These are phyloP conservation scores for Vidua macroura DNA, from an alignment of 2,113 vertebrate species.

Conservation along the genomic window DNA sequence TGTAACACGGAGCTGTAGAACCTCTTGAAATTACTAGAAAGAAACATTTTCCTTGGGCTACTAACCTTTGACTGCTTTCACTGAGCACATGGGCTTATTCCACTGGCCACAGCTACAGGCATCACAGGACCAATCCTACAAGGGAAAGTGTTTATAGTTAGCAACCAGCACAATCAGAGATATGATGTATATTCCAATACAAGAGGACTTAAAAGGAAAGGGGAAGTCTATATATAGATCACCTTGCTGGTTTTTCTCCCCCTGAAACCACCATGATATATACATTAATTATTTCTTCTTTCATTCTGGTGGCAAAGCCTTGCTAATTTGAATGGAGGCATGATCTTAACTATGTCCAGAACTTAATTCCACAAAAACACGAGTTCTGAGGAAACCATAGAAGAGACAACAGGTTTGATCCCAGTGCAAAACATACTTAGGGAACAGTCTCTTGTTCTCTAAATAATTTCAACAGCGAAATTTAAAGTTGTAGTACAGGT, in stretches of 20 bases:
- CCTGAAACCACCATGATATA: not conserved
- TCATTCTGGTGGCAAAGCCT: not conserved
- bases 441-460: not conserved
- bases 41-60: not conserved
- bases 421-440: not conserved
- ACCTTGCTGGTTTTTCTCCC: not conserved
- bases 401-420: not conserved
- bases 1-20: not conserved
- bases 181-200: not conserved
- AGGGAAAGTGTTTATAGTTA: not conserved
- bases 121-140: not conserved
- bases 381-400: not conserved
- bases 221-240: not conserved
- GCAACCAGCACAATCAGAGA: not conserved
- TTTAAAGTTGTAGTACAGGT: not conserved
- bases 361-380: not conserved
- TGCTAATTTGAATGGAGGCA: not conserved
- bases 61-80: slow-evolving; percentile 8
- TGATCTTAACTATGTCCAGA: not conserved
- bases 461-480: not conserved
- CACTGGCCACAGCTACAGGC: not conserved
- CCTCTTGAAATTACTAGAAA: not conserved
- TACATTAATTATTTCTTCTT: not conserved
- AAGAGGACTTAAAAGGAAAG: not conserved
- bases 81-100: not conserved